These are phyloP conservation scores for Epinephelus fuscoguttatus DNA, from an alignment of 2,113 vertebrate species.

Conservation along the genomic window DNA sequence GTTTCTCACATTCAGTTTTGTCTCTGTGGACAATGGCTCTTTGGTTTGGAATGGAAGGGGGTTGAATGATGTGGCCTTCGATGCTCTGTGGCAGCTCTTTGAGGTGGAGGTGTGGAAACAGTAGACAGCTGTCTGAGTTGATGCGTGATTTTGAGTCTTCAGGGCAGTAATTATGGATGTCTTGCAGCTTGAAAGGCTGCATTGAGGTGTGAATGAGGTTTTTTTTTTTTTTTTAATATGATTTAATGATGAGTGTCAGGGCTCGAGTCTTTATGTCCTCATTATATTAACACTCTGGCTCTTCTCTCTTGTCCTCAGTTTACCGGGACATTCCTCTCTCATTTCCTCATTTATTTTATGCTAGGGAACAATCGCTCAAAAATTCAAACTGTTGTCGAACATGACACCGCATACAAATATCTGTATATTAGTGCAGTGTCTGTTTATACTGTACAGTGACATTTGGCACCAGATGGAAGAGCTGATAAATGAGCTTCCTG, in stretches of 20 bases:
- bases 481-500: background rate
- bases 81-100: conserved; percentile 7
- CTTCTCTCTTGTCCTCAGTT: background rate
- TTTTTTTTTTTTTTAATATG: too few species aligned
- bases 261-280: background rate
- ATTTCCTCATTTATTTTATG: background rate
- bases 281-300: background rate
- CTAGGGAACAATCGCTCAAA: background rate
- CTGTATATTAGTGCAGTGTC: background rate
- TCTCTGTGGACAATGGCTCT: conserved; percentile 47
- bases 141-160: conserved; percentile 4
- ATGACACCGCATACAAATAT: conserved; percentile 6
- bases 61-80: conserved; percentile 11
- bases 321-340: background rate
- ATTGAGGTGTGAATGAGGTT: background rate
- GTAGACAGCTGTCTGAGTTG: conserved; percentile 1
- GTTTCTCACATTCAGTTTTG: conserved; percentile 29
- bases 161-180: background rate
- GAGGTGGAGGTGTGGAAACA: conserved; percentile 3
- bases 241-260: background rate
- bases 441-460: conserved; percentile 20
- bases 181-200: conserved; percentile 13
- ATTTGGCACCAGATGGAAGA: conserved; percentile 44
- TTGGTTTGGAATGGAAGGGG: conserved; percentile 1
- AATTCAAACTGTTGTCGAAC: background rate